phyloP scores from a whole-genome alignment of 2,113 vertebrate species.

The Hemibagrus wyckioides region DNA sequence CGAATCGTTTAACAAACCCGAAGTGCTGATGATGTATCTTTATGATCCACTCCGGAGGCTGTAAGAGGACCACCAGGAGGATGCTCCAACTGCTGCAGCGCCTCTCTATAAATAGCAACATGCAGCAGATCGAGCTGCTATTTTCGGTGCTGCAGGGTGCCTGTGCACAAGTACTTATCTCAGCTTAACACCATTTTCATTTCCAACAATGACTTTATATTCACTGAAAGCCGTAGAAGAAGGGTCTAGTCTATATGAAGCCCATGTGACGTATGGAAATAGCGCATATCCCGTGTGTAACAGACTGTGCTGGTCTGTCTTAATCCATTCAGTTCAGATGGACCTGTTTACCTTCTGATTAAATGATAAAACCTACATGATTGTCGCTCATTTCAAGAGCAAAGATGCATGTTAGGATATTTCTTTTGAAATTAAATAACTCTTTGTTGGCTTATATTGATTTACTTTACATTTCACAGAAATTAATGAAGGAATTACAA shows the following conservation, averaged over 20 bases:
- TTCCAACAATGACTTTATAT: neutral
- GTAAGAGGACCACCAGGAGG: slow-evolving; percentile 64
- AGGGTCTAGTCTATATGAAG: neutral
- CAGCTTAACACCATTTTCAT: slow-evolving; percentile 43
- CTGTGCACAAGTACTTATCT: slow-evolving; percentile 56
- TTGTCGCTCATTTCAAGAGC: neutral
- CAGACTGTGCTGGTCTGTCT: neutral
- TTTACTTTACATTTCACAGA: neutral
- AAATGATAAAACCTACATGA: neutral
- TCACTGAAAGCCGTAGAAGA: neutral
- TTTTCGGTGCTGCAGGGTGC: slow-evolving; percentile 64
- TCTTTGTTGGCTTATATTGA: neutral
- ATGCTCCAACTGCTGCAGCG: slow-evolving; percentile 72
- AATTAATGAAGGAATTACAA: neutral
- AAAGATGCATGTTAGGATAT: neutral
- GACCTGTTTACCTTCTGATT: neutral
- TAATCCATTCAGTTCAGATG: neutral
- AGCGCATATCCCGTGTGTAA: neutral
- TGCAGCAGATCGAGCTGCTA: slow-evolving; percentile 76
- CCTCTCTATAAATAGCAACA: slow-evolving; percentile 78
- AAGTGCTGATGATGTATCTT: slow-evolving; percentile 61
- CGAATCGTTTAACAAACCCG: slow-evolving; percentile 39
- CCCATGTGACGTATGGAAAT: neutral
- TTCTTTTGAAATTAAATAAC: neutral
- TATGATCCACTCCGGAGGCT: slow-evolving; percentile 58